Evolutionary conservation across 2,797 vertebrate species (phyloP).

Genomic region (Glossophaga mutica): DNA sequence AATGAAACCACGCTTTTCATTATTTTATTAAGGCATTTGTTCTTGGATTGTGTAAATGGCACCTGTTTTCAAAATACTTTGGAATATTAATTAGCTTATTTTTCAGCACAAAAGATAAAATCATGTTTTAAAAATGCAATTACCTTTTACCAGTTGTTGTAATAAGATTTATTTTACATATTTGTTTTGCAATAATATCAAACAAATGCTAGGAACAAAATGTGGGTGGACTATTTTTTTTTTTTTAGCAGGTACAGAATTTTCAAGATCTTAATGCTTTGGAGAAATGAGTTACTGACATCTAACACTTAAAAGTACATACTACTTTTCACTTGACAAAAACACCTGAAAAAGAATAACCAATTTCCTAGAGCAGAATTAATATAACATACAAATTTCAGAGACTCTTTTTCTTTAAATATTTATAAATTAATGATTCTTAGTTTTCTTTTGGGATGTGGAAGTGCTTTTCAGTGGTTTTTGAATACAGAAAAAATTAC

Average conservation of each 20-base stretch:
- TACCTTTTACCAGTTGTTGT: slow-evolving; percentile 47
- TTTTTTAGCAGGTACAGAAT: background rate
- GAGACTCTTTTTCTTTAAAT: background rate
- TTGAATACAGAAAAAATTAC: slow-evolving; percentile 72
- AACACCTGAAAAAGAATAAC: slow-evolving; percentile 19
- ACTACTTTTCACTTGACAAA: slow-evolving; percentile 48
- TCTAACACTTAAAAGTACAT: slow-evolving; percentile 14
- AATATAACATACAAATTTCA: slow-evolving; percentile 18
- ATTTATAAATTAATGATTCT: slow-evolving; percentile 52
- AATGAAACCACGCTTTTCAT: slow-evolving; percentile 55
- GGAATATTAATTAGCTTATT: slow-evolving; percentile 71
- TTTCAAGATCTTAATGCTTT: slow-evolving; percentile 40
- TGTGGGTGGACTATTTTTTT: background rate
- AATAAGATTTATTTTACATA: slow-evolving; percentile 57
- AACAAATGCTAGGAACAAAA: slow-evolving; percentile 57
- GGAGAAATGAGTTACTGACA: slow-evolving; percentile 23
- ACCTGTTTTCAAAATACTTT: slow-evolving; percentile 71
- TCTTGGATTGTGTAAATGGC: slow-evolving; percentile 58
- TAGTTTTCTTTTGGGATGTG: slow-evolving; percentile 65
- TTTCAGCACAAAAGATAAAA: slow-evolving; percentile 71
- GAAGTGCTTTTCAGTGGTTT: slow-evolving; percentile 71
- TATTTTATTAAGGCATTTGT: slow-evolving; percentile 74
- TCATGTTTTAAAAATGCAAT: slow-evolving; percentile 36
- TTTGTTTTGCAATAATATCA: slow-evolving; percentile 46
- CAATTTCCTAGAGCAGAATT: background rate